Conservation (phyloP, 2,797 vertebrate genomes). For the Rachycentron canadum region DNA sequence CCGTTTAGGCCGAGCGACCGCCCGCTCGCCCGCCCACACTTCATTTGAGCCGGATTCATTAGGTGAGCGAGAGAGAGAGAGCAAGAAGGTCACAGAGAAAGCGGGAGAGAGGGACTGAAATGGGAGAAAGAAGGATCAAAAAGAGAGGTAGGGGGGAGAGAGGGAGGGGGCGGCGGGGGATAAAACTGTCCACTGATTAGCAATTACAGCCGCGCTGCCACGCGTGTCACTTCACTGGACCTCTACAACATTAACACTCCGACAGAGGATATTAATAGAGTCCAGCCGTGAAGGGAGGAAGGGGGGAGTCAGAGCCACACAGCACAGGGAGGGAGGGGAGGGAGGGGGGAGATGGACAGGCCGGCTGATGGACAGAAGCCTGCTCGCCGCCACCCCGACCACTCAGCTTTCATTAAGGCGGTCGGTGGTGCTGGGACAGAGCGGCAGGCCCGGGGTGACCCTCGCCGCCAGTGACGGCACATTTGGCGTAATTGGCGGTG, state of each 20-base stretch:
- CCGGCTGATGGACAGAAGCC: conserved; percentile 68
- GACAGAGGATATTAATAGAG: conserved; percentile 85
- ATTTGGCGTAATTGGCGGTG: conserved; percentile 54
- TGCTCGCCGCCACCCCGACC: conserved; percentile 41
- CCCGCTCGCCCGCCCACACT: conserved; percentile 77
- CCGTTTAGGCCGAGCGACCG: conserved; percentile 67
- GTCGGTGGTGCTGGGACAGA: conserved; percentile 43
- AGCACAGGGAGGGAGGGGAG: conserved; percentile 56
- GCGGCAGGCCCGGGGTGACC: conserved; percentile 46
- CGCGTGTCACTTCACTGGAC: conserved; percentile 85
- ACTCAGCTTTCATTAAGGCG: conserved; percentile 74
- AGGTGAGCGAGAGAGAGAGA: conserved; percentile 65
- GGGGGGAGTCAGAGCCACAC: conserved; percentile 46
- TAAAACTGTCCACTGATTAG: conserved; percentile 87
- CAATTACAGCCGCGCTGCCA: conserved; percentile 81
- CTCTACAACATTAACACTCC: conserved; percentile 83
- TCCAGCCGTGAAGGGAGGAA: conserved; percentile 65
- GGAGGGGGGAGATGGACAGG: conserved; percentile 22
- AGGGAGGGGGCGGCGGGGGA: conserved; percentile 38
- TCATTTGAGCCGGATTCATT: conserved; percentile 84
- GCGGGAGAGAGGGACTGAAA: conserved; percentile 15
- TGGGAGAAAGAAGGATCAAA: conserved; percentile 29
- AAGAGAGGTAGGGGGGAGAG: neutral
- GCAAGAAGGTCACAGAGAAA: conserved; percentile 48
- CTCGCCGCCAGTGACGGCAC: conserved; percentile 22